Base-by-base conservation (phyloP, 2,888 invertebrate species). In the Autographa gamma region DNA sequence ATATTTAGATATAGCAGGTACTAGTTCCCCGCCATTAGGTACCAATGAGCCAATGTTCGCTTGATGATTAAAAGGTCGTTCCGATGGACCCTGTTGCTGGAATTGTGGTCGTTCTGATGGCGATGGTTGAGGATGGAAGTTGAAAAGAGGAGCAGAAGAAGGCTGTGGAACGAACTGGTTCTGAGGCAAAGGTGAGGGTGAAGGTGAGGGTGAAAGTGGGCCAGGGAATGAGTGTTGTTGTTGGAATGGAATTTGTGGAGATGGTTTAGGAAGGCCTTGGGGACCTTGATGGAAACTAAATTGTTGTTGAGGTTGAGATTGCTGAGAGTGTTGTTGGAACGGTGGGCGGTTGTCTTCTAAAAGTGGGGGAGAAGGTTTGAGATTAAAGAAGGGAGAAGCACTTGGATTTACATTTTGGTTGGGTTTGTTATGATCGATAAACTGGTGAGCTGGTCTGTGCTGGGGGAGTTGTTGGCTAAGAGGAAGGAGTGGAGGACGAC, bases 1-100 rank as follows among this genome's bases (percentile, higher is more conserved):
- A 79, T 96, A 97, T 93, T 97, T 98, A 8, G 98, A 97, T 71
- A 98, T 96, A 19, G 98, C 97, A 68, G 97, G 97, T 25, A 98
- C 96, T 56, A 98, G 94, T 91, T 98, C 97, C 0, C 98, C 97
- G 52, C 97, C 97, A 1, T 97, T 96, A 52, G 97, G 97, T 31
- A 96, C 92, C 73, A 96, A 91, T 38, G 96, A 94, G 8, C 92
- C 92, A 65, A 96, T 86, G 75, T 88, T 92, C 43, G 89, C 74
- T 73, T 88, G 90, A 48, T 91, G 92, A 69, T 90, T 84, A 19
- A 86, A 87, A 54, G 86, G 90, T 80, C 93, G 88, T 83, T 89
- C 93, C 73, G 87, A 86, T 58, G 95, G 95, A 32, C 92, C 91
- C 43, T 93, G 89, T 41, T 90, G 89, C 32, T 88, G 88, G 69